A percentile compares a stretch with the other conserved stretches of the same genome.
These are phyloP conservation scores for Salvator merianae DNA, from an alignment of 2,113 vertebrate genomes.

Conservation along the genomic window DNA sequence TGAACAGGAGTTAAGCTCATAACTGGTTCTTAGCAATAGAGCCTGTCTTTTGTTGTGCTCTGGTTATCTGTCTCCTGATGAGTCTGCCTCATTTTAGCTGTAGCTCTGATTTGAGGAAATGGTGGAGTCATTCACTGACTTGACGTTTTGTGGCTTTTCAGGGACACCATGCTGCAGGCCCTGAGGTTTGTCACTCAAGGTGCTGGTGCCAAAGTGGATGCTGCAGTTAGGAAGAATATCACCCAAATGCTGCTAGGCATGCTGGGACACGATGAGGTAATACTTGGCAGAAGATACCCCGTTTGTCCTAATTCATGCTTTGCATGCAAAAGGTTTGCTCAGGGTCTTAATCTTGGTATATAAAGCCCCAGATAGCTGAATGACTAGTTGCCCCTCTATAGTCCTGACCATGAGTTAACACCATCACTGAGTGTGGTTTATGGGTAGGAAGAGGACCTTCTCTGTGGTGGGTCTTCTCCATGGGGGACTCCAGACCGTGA, in stretches of 20 bases:
- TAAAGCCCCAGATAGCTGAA: too few species aligned
- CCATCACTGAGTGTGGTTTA: too few species aligned
- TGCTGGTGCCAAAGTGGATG: slow-evolving; percentile 93
- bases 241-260: slow-evolving; percentile 87
- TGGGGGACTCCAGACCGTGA: too few species aligned
- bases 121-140: neutral
- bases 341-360: too few species aligned
- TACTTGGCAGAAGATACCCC: neutral
- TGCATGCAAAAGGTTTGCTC: too few species aligned
- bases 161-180: slow-evolving; percentile 97
- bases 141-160: slow-evolving; percentile 40
- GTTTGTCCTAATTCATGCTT: neutral
- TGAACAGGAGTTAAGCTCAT: too few species aligned
- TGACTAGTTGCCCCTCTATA: too few species aligned
- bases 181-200: slow-evolving; percentile 94
- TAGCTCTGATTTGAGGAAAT: neutral
- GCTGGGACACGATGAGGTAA: slow-evolving; percentile 98
- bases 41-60: neutral
- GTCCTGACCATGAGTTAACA: too few species aligned
- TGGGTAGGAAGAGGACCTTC: too few species aligned
- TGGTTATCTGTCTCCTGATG: too few species aligned
- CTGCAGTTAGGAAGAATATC: slow-evolving; percentile 88
- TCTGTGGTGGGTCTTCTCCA: too few species aligned
- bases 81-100: neutral
- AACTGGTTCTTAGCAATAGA: too few species aligned